phyloP scores from a whole-genome alignment of 2,888 invertebrate species.

The Salpingus planirostris region DNA sequence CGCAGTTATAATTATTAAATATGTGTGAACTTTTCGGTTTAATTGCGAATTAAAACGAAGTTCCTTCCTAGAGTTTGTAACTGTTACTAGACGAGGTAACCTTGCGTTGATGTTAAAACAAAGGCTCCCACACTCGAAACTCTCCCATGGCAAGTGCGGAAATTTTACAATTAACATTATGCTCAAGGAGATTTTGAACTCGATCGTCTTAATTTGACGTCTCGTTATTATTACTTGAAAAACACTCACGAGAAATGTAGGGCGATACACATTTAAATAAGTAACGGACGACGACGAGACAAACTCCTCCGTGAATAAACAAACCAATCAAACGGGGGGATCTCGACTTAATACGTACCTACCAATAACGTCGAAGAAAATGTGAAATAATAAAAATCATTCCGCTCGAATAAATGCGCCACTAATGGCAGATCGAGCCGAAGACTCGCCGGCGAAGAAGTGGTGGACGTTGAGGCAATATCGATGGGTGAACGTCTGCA shows the following conservation, averaged over 20 bases:
- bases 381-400: too few species aligned
- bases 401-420: too few species aligned
- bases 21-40: slow-evolving; percentile 34
- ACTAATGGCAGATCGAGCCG: too few species aligned
- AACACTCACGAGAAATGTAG: too few species aligned
- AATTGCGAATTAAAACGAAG: slow-evolving; percentile 33
- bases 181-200: slow-evolving; percentile 35
- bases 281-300: too few species aligned
- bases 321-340: too few species aligned
- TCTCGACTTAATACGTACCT: too few species aligned
- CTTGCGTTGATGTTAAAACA: slow-evolving; percentile 29
- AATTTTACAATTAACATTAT: slow-evolving; percentile 28
- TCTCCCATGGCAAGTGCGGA: slow-evolving; percentile 34
- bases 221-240: not conserved
- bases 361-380: too few species aligned
- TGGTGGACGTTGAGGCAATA: too few species aligned
- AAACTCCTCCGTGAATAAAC: too few species aligned
- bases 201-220: slow-evolving; percentile 8
- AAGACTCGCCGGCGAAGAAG: too few species aligned
- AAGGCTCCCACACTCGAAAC: slow-evolving; percentile 33
- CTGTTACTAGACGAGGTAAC: slow-evolving; percentile 27
- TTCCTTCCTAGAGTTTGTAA: slow-evolving; percentile 29
- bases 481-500: slow-evolving; percentile 13
- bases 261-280: too few species aligned
- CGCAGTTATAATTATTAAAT: slow-evolving; percentile 34